Conservation (phyloP, 1,140 invertebrate genomes). For the Gryon sp. region DNA sequence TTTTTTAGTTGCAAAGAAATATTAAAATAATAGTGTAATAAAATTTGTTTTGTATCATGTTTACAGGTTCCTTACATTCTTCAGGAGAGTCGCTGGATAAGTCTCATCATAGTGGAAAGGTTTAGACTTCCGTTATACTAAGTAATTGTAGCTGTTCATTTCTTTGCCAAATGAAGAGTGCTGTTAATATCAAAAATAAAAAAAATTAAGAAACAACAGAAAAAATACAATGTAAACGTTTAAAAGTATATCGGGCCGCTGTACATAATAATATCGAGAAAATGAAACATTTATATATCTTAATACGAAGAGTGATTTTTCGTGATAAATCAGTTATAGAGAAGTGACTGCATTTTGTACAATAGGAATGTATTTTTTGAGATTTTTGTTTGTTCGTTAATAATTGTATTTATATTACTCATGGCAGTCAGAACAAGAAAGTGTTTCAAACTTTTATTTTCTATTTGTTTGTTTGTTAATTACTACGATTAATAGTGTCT, state of each 20-base stretch:
- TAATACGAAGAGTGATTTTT: slow-evolving; percentile 26
- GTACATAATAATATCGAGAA: slow-evolving; percentile 48
- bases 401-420: slow-evolving; percentile 48
- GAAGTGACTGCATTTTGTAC: slow-evolving; percentile 56
- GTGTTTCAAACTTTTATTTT: slow-evolving; percentile 2
- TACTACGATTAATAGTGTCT: slow-evolving; percentile 32
- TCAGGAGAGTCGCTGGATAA: slow-evolving; percentile 78
- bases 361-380: slow-evolving; percentile 51
- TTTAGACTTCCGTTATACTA: slow-evolving; percentile 69
- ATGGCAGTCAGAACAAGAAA: slow-evolving; percentile 31
- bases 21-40: slow-evolving; percentile 1
- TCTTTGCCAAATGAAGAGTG: slow-evolving; percentile 44
- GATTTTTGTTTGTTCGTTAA: slow-evolving; percentile 44
- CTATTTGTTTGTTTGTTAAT: slow-evolving; percentile 37
- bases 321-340: slow-evolving; percentile 34
- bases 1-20: not conserved
- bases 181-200: no score
- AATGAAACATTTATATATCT: slow-evolving; percentile 44
- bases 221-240: no score
- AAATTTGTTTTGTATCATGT: slow-evolving; percentile 36
- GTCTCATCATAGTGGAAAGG: slow-evolving; percentile 74
- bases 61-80: slow-evolving; percentile 78
- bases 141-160: slow-evolving; percentile 33
- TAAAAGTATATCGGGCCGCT: slow-evolving; percentile 31
- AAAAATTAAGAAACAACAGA: no score